Base-by-base conservation (phyloP, 1,140 invertebrate genomes). In the Lethocerus indicus region DNA sequence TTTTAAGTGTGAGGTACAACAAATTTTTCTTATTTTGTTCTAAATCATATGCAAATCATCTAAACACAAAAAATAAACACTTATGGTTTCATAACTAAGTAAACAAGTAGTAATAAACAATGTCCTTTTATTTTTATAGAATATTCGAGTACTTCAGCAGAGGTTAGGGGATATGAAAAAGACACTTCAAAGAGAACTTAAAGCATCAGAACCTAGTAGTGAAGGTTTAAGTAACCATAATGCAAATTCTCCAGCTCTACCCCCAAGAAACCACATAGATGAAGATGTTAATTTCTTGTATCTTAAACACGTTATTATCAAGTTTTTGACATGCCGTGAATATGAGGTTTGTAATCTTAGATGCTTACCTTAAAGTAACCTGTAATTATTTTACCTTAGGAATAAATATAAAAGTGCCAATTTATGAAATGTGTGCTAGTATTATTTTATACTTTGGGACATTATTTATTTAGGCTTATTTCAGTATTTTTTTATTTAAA, bases 241-340 rank as follows among this genome's bases (percentile, higher is more conserved):
- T 32, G n/a, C 40, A 1, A 23, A 14, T 36, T 5, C 40, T 12
- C 7, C 46, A 6, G 32, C 23, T 16, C 23, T 21, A 4, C n/a
- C 16, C 3, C 47, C 23, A 23, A 59, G 51, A 18, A 61, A 54
- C 35, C 56, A 59, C 7, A 61, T 58, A 36, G 78, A 81, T 39
- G 74, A 80, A 3, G 82, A 87, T 57, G 78, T 89, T 35, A 89
- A 87, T 65, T 78, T 83, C 58, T 79, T 83, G 61, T 92, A 93
- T 66, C 69, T 93, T 45, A 92, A 91, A 61, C 87, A 93, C 65
- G 88, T 93, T 50, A 76, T 94, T 46, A 78, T 94, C 5, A 90
- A 91, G 62, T 92, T 93, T 65, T 69, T 93, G 56, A 87, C 88
- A 0, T 87, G 87, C 59, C 71, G 83, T 56, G 88, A 81, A 62